Evolutionary conservation across 2,888 invertebrate genomes (phyloP).

Genomic region (Sphinx pinastri): DNA sequence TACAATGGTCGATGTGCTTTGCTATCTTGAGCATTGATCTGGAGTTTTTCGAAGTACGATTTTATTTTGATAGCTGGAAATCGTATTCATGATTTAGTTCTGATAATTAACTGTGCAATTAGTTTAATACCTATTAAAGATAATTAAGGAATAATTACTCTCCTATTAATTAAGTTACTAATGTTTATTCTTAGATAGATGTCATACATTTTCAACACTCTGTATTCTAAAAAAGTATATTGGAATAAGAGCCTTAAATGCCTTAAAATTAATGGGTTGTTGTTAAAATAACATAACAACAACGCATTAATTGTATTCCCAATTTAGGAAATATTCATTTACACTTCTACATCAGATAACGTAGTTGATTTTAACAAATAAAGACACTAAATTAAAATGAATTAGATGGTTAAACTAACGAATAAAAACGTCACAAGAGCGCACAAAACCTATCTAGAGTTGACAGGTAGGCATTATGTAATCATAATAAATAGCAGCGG

Average conservation of each 20-base stretch:
- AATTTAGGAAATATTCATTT: too few species aligned
- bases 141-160: background rate
- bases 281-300: too few species aligned
- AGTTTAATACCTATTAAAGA: background rate
- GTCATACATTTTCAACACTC: too few species aligned
- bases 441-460: slow-evolving; percentile 25
- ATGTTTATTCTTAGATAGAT: too few species aligned
- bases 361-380: too few species aligned
- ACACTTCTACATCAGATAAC: too few species aligned
- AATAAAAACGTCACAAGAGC: slow-evolving; percentile 22
- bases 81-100: background rate
- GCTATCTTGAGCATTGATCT: too few species aligned
- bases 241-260: background rate
- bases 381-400: background rate
- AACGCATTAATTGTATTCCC: too few species aligned
- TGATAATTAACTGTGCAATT: background rate
- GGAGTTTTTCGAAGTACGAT: background rate
- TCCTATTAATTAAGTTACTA: background rate
- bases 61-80: too few species aligned
- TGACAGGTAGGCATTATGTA: slow-evolving; percentile 23
- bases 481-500: slow-evolving; percentile 26
- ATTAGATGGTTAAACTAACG: slow-evolving; percentile 30
- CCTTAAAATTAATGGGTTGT: too few species aligned
- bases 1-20: too few species aligned
- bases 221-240: background rate